Percentiles rank a stretch among this genome's conserved stretches.
These are phyloP conservation scores for Balaenoptera acutorostrata DNA, from an alignment of 2,113 vertebrate genomes.

Conservation along the genomic window DNA sequence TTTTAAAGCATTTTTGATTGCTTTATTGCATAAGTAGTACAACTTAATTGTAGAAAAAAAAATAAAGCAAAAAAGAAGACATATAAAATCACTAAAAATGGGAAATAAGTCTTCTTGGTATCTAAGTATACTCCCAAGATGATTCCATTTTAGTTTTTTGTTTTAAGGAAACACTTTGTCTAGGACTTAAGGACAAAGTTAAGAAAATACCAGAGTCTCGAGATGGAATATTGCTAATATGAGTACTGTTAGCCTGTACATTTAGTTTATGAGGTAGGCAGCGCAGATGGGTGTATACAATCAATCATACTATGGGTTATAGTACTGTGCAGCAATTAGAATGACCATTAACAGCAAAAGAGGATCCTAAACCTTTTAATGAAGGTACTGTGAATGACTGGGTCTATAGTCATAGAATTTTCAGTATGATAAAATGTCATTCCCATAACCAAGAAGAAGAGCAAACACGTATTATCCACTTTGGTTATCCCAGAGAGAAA, in stretches of 20 bases:
- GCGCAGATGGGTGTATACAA: background rate
- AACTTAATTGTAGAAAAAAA: background rate
- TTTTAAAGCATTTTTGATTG: constrained; percentile 32
- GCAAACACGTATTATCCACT: constrained; percentile 28
- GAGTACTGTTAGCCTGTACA: background rate
- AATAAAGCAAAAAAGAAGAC: background rate
- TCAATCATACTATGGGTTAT: background rate
- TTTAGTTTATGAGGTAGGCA: background rate
- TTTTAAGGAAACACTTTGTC: constrained; percentile 16
- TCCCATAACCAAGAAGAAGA: constrained; percentile 20
- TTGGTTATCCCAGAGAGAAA: constrained; percentile 44
- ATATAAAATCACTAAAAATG: background rate
- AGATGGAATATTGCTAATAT: background rate
- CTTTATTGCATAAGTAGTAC: background rate
- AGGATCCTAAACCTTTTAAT: constrained; percentile 1
- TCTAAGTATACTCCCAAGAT: background rate
- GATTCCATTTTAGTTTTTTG: constrained; percentile 26
- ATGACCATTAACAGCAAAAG: background rate
- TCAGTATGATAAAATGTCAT: constrained; percentile 12
- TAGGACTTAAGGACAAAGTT: background rate
- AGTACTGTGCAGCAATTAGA: background rate
- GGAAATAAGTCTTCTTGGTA: background rate
- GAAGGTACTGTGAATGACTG: background rate
- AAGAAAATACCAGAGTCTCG: background rate
- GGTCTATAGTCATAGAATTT: background rate